These are phyloP conservation scores for Cinara cedri DNA, from an alignment of 2,888 invertebrate species.

Conservation along the genomic window DNA sequence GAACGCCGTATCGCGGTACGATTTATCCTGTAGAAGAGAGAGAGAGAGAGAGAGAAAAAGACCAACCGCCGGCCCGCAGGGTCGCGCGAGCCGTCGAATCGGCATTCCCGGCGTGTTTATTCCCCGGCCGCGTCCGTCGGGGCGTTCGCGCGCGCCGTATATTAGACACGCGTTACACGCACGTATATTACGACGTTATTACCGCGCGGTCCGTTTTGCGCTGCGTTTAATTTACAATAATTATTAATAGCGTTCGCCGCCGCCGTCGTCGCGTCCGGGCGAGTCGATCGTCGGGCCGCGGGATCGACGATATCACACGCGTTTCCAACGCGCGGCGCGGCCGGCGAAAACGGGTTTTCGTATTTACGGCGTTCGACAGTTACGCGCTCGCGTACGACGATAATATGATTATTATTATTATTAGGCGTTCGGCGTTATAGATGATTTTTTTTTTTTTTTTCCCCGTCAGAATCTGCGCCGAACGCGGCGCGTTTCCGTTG, in stretches of 20 bases:
- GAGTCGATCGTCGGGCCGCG: slow-evolving; percentile 22
- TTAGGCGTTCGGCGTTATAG: slow-evolving; percentile 12
- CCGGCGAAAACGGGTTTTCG: slow-evolving; percentile 20
- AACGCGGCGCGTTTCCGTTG: too few species aligned
- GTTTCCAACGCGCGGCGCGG: neutral
- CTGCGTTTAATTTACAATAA: too few species aligned
- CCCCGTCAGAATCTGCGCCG: neutral
- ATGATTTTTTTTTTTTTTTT: neutral
- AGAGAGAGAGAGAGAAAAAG: neutral
- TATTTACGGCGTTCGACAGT: neutral
- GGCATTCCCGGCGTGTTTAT: neutral
- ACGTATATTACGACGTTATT: neutral
- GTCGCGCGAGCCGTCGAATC: slow-evolving; percentile 4
- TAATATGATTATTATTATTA: slow-evolving; percentile 3
- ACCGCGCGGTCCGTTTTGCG: neutral
- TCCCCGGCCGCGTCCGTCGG: neutral
- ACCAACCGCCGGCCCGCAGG: neutral
- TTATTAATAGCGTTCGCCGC: slow-evolving; percentile 10
- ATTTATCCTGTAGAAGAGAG: too few species aligned
- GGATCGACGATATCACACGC: neutral
- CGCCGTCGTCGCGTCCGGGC: neutral
- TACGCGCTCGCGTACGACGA: neutral
- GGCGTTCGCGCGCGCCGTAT: neutral
- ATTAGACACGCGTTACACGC: too few species aligned
- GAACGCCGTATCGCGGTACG: too few species aligned